phyloP scores from a whole-genome alignment of 1,140 invertebrate species.

The Drosophila bocki region DNA sequence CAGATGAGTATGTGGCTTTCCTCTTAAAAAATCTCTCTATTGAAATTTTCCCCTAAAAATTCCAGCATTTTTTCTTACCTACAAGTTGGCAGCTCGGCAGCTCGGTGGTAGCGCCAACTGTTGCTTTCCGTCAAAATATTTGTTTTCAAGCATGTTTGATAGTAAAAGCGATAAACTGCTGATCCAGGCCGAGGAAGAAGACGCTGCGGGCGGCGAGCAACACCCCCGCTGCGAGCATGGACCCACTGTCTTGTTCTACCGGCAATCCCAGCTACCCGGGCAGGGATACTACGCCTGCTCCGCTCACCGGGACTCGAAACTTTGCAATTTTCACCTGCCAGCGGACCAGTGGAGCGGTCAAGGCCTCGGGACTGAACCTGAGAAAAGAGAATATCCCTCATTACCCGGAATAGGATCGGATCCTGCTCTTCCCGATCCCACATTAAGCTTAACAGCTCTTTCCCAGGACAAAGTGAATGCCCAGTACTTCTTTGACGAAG shows the following conservation, averaged over 20 bases:
- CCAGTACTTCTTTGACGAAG: conserved; percentile 90
- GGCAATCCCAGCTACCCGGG: conserved; percentile 60
- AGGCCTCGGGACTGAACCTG: background rate
- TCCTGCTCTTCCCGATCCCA: conserved; percentile 83
- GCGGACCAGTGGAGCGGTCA: conserved; percentile 35
- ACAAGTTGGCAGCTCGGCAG: background rate
- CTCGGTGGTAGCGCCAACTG: conserved; percentile 8
- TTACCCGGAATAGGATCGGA: background rate
- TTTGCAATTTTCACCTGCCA: conserved; percentile 86
- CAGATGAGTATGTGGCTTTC: too few species aligned
- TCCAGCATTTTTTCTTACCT: too few species aligned
- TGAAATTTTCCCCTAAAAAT: too few species aligned
- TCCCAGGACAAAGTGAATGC: conserved; percentile 90
- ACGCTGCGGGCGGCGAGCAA: conserved; percentile 4
- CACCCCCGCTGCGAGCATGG: conserved; percentile 65
- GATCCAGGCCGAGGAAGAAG: conserved; percentile 44
- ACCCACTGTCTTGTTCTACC: conserved; percentile 71
- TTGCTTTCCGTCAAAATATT: background rate
- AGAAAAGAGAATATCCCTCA: conserved; percentile 19
- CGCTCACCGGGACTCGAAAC: conserved; percentile 90
- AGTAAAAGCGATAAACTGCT: conserved; percentile 48
- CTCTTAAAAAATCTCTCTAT: too few species aligned
- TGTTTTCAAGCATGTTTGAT: conserved; percentile 17
- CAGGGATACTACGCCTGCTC: conserved; percentile 91
- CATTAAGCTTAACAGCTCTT: conserved; percentile 87